Percentiles rank a stretch among this genome's conserved stretches.
phyloP scores from a whole-genome alignment of 1,140 invertebrate genomes.

The Panulirus ornatus region DNA sequence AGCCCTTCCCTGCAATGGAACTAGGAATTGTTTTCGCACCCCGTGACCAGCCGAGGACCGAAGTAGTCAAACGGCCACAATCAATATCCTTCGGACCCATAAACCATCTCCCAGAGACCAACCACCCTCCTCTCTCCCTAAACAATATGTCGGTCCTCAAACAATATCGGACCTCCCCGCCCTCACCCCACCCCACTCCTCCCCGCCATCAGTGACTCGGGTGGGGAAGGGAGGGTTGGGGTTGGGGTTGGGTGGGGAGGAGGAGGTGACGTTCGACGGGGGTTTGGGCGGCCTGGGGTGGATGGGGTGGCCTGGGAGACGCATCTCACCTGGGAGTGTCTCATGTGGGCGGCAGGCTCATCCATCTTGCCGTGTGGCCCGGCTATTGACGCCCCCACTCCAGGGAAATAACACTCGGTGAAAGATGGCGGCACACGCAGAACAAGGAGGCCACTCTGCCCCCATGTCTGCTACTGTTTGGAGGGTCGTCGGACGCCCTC shows the following conservation, averaged over 20 bases:
- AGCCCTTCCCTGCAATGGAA: neutral
- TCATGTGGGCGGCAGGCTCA: conserved; percentile 40
- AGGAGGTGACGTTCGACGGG: no score
- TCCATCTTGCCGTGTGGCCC: conserved; percentile 36
- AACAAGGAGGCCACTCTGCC: neutral
- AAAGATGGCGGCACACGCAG: neutral
- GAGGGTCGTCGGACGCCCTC: no score
- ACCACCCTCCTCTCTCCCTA: no score
- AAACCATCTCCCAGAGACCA: conserved; percentile 3
- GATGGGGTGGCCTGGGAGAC: neutral
- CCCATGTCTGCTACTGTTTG: no score
- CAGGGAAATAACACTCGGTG: conserved; percentile 39
- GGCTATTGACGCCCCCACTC: conserved; percentile 46
- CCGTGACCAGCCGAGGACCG: neutral
- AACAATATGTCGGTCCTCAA: conserved; percentile 32
- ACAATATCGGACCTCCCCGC: neutral
- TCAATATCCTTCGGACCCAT: conserved; percentile 15
- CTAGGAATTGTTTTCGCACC: conserved; percentile 4
- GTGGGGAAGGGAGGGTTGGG: no score
- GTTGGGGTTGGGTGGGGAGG: no score
- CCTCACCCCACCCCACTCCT: no score
- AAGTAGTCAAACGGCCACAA: conserved; percentile 24
- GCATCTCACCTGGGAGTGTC: conserved; percentile 44
- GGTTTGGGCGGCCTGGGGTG: neutral
- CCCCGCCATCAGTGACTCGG: no score